phyloP scores from a whole-genome alignment of 1,140 invertebrate species.

The Nephila pilipes region DNA sequence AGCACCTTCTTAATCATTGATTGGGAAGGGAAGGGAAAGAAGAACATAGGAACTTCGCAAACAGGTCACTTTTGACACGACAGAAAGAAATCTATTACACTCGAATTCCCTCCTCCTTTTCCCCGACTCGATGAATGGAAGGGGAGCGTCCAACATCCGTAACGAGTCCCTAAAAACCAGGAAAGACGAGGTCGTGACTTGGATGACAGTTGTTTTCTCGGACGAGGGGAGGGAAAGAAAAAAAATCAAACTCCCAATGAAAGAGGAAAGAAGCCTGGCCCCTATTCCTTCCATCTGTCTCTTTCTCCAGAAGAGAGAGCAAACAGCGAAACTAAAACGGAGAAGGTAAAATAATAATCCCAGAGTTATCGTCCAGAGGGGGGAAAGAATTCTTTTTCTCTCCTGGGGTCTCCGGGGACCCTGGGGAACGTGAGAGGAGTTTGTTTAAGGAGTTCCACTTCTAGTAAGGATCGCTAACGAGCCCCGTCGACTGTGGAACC shows the following conservation, averaged over 20 bases:
- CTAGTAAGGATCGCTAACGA: background rate
- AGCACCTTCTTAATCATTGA: no score
- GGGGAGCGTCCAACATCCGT: background rate
- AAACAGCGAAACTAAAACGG: slow-evolving; percentile 44
- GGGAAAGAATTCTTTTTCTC: background rate
- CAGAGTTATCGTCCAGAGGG: background rate
- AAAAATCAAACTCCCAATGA: background rate
- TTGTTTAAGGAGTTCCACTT: slow-evolving; percentile 35
- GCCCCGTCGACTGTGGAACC: background rate
- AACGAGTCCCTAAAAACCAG: slow-evolving; percentile 3
- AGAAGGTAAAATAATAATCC: slow-evolving; percentile 46
- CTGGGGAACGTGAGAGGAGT: background rate
- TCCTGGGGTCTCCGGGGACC: background rate
- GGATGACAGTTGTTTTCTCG: background rate
- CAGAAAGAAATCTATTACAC: background rate
- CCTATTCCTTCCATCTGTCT: background rate
- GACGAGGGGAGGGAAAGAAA: background rate
- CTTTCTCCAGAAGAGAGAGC: background rate
- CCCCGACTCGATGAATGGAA: background rate
- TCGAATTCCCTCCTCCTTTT: background rate
- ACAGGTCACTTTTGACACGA: background rate
- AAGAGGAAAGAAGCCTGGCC: background rate
- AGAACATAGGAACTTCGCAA: background rate
- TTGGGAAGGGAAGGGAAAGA: no score
- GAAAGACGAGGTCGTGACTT: background rate